Base-by-base conservation (phyloP, 2,888 invertebrate genomes). In the Orthosia cruda region DNA sequence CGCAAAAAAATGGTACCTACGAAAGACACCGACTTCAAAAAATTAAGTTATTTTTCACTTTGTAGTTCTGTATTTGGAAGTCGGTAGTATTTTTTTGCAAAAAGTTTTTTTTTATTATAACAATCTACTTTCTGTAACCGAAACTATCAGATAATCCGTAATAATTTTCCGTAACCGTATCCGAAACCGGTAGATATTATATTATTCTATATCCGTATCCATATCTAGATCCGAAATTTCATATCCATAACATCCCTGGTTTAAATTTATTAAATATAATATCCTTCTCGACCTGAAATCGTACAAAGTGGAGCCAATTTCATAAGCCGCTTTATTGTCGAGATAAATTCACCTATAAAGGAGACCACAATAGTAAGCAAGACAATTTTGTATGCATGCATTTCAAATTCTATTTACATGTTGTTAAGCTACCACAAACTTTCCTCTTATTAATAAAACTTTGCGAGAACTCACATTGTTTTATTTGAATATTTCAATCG, bases 381-480 rank as follows among this genome's bases (percentile, higher is more conserved):
- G 47, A 78, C 20, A 66, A 74, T 71, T 71, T 71, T 18, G 52
- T 50, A 78, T 69, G 59, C 52, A 70, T 77, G 67, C 66, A 69
- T 74, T 76, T 52, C 57, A 75, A 65, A 80, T 71, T 75, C 32
- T 71, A 70, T 70, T 74, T 47, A 74, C 67, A 74, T 58, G 49
- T 71, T 71, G 49, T 66, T 71, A 73, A 70, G 57, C 55, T 69
- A 49, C 47, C 40, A 47, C n/a, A 57, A 65, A 73, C 63, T 67
- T 76, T 69, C 71, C 76, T 57, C 15, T 69, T 84, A 72, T 77
- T 76, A 71, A 74, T 70, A 71, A 75, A 86, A 85, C 74, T 77
- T 79, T 73, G 57, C 47, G 71, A 67, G 61, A 82, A 59, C 67
- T 76, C 70, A 54, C 75, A 77, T 71, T 69, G 63, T 77, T 74